Conservation (phyloP, 1,140 invertebrate genomes). For the Antheraea pernyi region DNA sequence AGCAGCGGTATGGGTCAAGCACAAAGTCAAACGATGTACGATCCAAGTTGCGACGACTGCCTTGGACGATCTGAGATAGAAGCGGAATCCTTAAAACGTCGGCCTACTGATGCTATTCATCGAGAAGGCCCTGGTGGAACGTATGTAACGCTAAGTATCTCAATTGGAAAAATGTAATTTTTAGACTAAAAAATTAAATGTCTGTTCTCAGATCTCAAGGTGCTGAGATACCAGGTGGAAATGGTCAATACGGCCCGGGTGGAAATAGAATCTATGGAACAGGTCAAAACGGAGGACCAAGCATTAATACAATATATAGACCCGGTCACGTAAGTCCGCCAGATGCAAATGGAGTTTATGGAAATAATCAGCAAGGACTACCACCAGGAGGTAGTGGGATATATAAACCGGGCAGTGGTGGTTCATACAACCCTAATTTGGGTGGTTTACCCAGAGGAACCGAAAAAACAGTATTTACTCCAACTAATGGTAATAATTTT, state of each 20-base stretch:
- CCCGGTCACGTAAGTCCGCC: constrained; percentile 17
- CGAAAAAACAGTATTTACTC: not conserved
- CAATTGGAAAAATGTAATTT: not conserved
- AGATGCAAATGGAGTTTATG: not conserved
- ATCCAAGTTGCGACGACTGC: constrained; percentile 77
- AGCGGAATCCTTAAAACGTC: constrained; percentile 41
- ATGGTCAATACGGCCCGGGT: constrained; percentile 6
- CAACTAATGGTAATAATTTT: not conserved
- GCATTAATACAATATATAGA: constrained; percentile 12
- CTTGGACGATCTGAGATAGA: constrained; percentile 37
- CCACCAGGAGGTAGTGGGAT: constrained; percentile 9
- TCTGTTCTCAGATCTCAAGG: constrained; percentile 7
- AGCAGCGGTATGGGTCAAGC: constrained; percentile 89
- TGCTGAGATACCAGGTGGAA: constrained; percentile 6
- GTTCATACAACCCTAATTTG: not conserved
- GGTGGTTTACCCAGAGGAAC: not conserved
- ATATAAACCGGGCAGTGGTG: not conserved
- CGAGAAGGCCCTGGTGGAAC: constrained; percentile 10
- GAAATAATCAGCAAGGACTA: constrained; percentile 5
- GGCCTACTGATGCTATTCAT: constrained; percentile 10
- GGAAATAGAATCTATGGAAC: constrained; percentile 11
- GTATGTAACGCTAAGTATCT: constrained; percentile 10
- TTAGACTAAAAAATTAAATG: not conserved
- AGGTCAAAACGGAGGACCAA: constrained; percentile 19
- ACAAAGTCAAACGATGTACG: constrained; percentile 85